A percentile compares a stretch with the other conserved stretches of the same genome.
These are phyloP conservation scores for Aphodius granarius DNA, from an alignment of 2,888 invertebrate species.

Conservation along the genomic window DNA sequence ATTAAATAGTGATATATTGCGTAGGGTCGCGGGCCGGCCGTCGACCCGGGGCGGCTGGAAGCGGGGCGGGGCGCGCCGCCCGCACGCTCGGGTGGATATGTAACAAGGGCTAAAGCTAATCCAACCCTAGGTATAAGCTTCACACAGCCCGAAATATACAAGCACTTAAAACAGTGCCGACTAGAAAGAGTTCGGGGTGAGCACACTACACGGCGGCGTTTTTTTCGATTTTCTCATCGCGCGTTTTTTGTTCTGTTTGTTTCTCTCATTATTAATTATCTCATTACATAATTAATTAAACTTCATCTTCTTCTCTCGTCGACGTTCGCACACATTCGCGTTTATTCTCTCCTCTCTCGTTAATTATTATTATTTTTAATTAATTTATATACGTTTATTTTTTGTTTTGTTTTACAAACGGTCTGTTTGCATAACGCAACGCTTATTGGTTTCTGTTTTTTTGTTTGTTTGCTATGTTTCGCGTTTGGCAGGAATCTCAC, in stretches of 20 bases:
- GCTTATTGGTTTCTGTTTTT: conserved; percentile 28
- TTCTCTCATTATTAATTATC: conserved; percentile 23
- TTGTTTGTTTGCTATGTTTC: conserved; percentile 34
- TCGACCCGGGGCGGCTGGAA: conserved; percentile 44
- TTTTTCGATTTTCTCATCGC: conserved; percentile 27
- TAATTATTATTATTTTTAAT: conserved; percentile 35
- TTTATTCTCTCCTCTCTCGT: conserved; percentile 21
- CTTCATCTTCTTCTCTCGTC: conserved; percentile 25
- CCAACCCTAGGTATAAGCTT: conserved; percentile 60
- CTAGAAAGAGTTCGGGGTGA: conserved; percentile 57
- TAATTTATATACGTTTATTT: conserved; percentile 35
- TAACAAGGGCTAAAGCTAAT: conserved; percentile 61
- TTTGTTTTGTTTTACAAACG: conserved; percentile 22
- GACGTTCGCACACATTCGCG: conserved; percentile 12
- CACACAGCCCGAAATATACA: conserved; percentile 65
- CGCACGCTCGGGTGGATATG: conserved; percentile 56
- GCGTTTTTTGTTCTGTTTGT: neutral
- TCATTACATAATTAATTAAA: conserved; percentile 32
- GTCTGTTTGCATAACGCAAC: conserved; percentile 40
- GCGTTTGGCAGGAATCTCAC: conserved; percentile 55
- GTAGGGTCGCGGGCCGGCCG: conserved; percentile 48
- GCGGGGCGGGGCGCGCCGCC: conserved; percentile 44
- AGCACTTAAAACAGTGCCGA: conserved; percentile 71
- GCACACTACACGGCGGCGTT: conserved; percentile 53
- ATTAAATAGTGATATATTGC: conserved; percentile 52